Evolutionary conservation across 1,140 invertebrate species (phyloP).

Genomic region (Pteromalus puparum): DNA sequence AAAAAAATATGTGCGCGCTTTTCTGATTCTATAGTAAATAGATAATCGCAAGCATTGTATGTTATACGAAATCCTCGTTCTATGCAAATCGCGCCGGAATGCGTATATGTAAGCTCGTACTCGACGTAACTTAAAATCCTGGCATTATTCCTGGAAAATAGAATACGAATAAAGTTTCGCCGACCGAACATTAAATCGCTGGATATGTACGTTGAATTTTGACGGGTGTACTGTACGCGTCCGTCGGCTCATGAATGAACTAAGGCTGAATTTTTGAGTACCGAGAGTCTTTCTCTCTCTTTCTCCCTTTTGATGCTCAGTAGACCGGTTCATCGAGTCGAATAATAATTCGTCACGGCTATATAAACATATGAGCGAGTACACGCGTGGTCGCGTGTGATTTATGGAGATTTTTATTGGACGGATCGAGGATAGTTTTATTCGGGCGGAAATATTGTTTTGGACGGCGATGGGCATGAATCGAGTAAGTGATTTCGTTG

Average conservation of each 20-base stretch:
- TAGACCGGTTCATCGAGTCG: conserved; percentile 35
- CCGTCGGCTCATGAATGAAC: background rate
- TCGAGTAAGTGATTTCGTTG: conserved; percentile 18
- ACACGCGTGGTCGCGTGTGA: conserved; percentile 8
- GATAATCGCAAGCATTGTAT: too few relatives aligned
- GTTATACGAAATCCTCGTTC: too few relatives aligned
- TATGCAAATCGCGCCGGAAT: too few relatives aligned
- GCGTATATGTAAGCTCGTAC: too few relatives aligned
- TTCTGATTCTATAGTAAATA: too few relatives aligned
- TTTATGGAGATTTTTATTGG: conserved; percentile 50
- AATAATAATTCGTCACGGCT: conserved; percentile 52
- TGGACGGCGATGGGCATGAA: background rate
- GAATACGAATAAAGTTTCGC: background rate
- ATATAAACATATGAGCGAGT: conserved; percentile 42
- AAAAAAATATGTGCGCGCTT: too few relatives aligned
- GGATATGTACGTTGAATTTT: background rate
- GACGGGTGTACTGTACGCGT: background rate
- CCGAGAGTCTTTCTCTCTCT: background rate
- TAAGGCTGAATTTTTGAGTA: conserved; percentile 32
- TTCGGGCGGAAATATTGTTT: conserved; percentile 33
- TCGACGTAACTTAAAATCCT: background rate
- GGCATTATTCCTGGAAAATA: background rate
- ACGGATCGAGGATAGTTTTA: conserved; percentile 36
- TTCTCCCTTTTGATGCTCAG: conserved; percentile 12
- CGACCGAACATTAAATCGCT: background rate